Evolutionary conservation across 2,888 invertebrate genomes (phyloP), one percentile per base, ranked within the genome.

Genomic region (Protodeltote pygarga): DNA sequence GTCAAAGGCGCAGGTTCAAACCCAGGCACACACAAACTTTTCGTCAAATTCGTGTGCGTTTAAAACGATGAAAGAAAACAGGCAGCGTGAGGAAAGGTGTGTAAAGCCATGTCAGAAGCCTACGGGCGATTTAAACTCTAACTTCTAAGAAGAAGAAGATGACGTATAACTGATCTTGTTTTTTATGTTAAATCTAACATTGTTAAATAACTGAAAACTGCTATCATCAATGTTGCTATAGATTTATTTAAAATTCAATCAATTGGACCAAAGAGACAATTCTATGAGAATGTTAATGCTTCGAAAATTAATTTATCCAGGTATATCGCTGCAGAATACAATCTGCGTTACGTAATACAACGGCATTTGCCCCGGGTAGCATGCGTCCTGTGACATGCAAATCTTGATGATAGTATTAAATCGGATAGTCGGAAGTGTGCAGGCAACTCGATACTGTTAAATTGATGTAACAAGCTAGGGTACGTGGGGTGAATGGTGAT

Each of bases 371-470:
- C 79, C 70, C 73, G 74, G 81, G 78, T 75, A 65, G 69, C 71
- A 62, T 70, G 67, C 63, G 71, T 77, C 84, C 89, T 91, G 83
- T 92, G 91, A 85, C 87, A 92, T 91, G 91, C 91, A 92, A 92
- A 92, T 92, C 87, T 85, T 85, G 80, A 78, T 89, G 86, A 91
- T 92, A 81, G 79, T 84, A 89, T 92, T 90, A 91, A 90, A 89
- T 87, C 85, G 80, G 71, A 79, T 79, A 83, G 79, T 81, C 82
- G 74, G 81, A 80, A 79, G 77, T 79, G 81, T 76, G 77, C 69
- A 71, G 71, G 72, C 67, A 69, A 79, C 72, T 75, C 81, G 80
- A 81, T 78, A 71, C 71, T 54, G 66, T 73, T 76, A 81, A 83
- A 83, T 85, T 84, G 82, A 82, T 89, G 89, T 89, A 89, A 89